phyloP scores from a whole-genome alignment of 2,797 vertebrate genomes.

The Aphelocoma californica region DNA sequence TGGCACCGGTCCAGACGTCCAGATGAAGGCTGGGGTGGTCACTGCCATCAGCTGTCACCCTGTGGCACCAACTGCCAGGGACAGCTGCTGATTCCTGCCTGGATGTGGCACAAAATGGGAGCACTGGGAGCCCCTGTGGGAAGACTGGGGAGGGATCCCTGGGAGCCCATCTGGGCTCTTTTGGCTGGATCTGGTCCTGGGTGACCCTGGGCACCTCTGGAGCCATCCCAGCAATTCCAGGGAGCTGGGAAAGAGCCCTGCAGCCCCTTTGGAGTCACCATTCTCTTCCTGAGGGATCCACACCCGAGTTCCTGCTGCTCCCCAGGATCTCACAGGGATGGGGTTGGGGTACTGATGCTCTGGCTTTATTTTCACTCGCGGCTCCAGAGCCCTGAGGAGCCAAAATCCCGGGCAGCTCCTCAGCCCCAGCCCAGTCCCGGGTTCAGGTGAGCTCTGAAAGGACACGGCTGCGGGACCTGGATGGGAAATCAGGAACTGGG shows the following conservation, averaged over 20 bases:
- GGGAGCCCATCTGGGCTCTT: neutral
- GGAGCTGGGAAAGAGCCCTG: neutral
- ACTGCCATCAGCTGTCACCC: neutral
- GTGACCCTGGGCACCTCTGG: neutral
- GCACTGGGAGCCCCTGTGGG: neutral
- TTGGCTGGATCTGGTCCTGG: neutral
- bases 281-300: neutral
- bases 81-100: neutral
- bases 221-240: neutral
- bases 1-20: neutral
- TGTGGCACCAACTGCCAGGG: neutral
- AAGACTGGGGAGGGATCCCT: neutral
- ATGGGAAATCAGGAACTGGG: neutral
- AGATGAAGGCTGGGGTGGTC: neutral
- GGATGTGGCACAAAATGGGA: neutral
- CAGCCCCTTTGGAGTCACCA: neutral
- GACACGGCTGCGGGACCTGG: neutral
- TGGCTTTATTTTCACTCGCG: neutral
- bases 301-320: neutral
- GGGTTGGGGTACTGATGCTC: neutral
- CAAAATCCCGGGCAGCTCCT: neutral
- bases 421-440: too few species aligned
- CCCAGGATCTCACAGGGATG: rapidly evolving
- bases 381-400: neutral
- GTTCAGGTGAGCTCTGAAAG: neutral